These are phyloP conservation scores for Drosophila nikananu DNA, from an alignment of 1,140 invertebrate genomes.

Conservation along the genomic window DNA sequence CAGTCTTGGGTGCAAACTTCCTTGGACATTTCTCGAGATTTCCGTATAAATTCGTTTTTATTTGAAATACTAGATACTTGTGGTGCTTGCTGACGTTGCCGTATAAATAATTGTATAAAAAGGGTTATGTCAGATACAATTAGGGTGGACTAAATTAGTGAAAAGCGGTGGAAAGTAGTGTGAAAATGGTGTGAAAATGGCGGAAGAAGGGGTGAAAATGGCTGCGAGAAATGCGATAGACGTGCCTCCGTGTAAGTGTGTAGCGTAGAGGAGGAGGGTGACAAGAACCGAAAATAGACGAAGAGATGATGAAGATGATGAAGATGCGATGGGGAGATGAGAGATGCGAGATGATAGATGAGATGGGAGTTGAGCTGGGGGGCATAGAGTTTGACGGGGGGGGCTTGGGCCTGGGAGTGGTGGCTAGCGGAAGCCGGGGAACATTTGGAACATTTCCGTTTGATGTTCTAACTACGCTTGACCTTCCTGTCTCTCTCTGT, in stretches of 20 bases:
- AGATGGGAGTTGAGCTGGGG: neutral
- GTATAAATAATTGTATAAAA: slow-evolving; percentile 74
- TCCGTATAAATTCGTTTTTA: slow-evolving; percentile 35
- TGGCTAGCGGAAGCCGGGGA: slow-evolving; percentile 25
- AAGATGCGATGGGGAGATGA: slow-evolving; percentile 12
- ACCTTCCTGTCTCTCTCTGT: slow-evolving; percentile 66
- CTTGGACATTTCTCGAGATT: slow-evolving; percentile 41
- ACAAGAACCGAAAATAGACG: slow-evolving; percentile 25
- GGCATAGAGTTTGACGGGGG: slow-evolving; percentile 2
- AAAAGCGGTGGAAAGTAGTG: slow-evolving; percentile 40
- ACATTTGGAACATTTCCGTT: slow-evolving; percentile 75
- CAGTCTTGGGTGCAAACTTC: slow-evolving; percentile 65
- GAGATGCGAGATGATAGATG: slow-evolving; percentile 29
- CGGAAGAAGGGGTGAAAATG: slow-evolving; percentile 58
- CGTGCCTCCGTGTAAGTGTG: slow-evolving; percentile 79
- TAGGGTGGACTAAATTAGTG: slow-evolving; percentile 49
- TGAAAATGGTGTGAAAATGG: slow-evolving; percentile 4
- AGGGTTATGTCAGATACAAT: slow-evolving; percentile 27
- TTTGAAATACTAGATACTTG: slow-evolving; percentile 56
- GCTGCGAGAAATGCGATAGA: slow-evolving; percentile 84
- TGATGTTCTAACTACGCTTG: slow-evolving; percentile 78
- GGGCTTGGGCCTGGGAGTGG: slow-evolving; percentile 1
- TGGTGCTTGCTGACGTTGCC: slow-evolving; percentile 33
- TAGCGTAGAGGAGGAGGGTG: slow-evolving; percentile 69
- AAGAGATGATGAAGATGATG: slow-evolving; percentile 31